Evolutionary conservation across 2,797 vertebrate genomes (phyloP).

Genomic region (Diplodus puntazzo): DNA sequence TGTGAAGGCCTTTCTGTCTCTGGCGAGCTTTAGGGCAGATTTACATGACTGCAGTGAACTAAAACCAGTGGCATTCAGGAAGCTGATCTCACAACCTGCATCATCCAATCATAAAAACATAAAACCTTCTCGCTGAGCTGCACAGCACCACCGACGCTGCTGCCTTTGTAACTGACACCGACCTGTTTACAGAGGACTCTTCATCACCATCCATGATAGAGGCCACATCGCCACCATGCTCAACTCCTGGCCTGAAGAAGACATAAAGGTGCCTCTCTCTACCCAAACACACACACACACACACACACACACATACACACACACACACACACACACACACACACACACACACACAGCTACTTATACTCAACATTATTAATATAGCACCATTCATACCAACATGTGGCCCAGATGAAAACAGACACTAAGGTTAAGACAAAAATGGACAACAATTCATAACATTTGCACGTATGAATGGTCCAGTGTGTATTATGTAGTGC

Average conservation of each 20-base stretch:
- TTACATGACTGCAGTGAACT: not conserved
- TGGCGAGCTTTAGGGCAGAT: not conserved
- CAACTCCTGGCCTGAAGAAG: slow-evolving; percentile 96
- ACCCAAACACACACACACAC: no score
- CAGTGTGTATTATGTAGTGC: no score
- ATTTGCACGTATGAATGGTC: no score
- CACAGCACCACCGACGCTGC: not conserved
- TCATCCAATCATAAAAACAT: not conserved
- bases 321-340: no score
- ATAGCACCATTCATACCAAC: no score
- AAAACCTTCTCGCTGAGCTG: not conserved
- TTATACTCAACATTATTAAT: no score
- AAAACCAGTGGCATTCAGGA: not conserved
- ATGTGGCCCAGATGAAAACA: no score
- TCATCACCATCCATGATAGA: slow-evolving; percentile 98
- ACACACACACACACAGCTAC: not conserved
- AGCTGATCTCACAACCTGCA: not conserved
- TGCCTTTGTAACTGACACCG: not conserved
- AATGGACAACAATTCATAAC: no score
- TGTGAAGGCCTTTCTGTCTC: not conserved
- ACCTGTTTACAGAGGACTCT: slow-evolving; percentile 89
- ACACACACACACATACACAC: no score
- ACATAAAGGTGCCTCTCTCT: slow-evolving; percentile 90
- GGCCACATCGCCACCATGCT: slow-evolving; percentile 96
- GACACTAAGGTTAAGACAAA: no score